phyloP scores from a whole-genome alignment of 2,888 invertebrate genomes.

The Rugalucina vietnamica region DNA sequence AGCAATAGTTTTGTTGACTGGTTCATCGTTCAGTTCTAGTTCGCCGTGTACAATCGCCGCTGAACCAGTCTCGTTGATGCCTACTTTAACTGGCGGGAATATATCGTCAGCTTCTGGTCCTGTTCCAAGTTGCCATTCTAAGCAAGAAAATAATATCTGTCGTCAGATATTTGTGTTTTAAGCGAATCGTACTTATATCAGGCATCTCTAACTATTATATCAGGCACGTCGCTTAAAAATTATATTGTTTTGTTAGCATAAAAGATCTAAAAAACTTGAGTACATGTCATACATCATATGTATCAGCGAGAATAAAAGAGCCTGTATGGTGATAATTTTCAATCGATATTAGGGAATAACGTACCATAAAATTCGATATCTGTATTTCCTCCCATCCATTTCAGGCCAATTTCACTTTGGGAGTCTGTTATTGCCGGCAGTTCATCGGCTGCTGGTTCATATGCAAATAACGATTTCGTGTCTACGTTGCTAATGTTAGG shows the following conservation, averaged over 20 bases:
- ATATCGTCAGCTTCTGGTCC: slow-evolving; percentile 37
- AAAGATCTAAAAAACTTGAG: too few species aligned
- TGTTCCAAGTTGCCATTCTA: slow-evolving; percentile 63
- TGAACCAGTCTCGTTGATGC: slow-evolving; percentile 30
- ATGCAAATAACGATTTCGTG: neutral
- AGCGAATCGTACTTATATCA: too few species aligned
- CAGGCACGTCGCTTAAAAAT: too few species aligned
- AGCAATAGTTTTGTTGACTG: slow-evolving; percentile 40
- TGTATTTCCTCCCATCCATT: slow-evolving; percentile 21
- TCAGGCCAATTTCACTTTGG: slow-evolving; percentile 2
- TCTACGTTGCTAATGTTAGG: neutral
- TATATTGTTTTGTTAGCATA: too few species aligned
- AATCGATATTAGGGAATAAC: neutral
- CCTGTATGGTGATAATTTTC: too few species aligned
- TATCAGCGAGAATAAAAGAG: too few species aligned
- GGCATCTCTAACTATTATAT: too few species aligned
- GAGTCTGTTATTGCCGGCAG: neutral
- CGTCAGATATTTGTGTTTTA: too few species aligned
- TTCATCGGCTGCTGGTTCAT: neutral
- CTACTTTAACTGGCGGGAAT: slow-evolving; percentile 56
- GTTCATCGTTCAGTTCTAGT: slow-evolving; percentile 34
- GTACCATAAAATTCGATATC: slow-evolving; percentile 31
- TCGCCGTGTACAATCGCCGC: slow-evolving; percentile 54
- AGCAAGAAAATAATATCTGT: neutral
- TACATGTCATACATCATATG: too few species aligned